Base-by-base conservation (phyloP, 2,888 invertebrate genomes). In the Stenodera caucasica region DNA sequence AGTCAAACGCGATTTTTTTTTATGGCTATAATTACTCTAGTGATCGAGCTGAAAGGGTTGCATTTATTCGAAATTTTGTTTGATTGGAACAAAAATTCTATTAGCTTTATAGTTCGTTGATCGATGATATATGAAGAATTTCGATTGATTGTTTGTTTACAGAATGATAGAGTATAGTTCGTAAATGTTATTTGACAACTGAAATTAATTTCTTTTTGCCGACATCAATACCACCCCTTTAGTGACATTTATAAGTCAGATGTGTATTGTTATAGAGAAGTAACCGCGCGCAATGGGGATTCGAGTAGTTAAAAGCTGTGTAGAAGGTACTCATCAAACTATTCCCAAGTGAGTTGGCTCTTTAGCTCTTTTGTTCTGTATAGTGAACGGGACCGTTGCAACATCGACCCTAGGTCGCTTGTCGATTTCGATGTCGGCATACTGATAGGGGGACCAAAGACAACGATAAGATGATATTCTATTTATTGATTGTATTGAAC, bases 181-280 rank as follows among this genome's bases (percentile, higher is more conserved):
- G n/a, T n/a, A 74, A 75, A 75, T 75, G 77, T 76, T 76, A 77
- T 76, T 77, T 76, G 77, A 73, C 77, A 75, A 78, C 77, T 76
- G 74, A 79, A 79, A 79, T 78, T 78, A 79, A 79, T 79, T 77
- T 78, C 77, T 74, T 71, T 78, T 78, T 77, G 76, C 74, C 77
- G 76, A 77, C 77, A 78, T 78, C 78, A 79, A 78, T 75, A 75
- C 74, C 78, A 78, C 77, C 78, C 78, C 76, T 76, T 75, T 73
- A 71, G 76, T 78, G 80, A 79, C 80, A 79, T 80, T 80, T 79
- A 79, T 79, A 80, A 80, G 79, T 78, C 79, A 78, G 76, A 72
- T 76, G 78, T 78, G 78, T 78, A 80, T 80, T 80, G 80, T 79
- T 79, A 78, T 76, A 75, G 76, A 74, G 74, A 77, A 78, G 77